Conservation (phyloP, 2,797 vertebrate species). For the Catharus ustulatus region DNA sequence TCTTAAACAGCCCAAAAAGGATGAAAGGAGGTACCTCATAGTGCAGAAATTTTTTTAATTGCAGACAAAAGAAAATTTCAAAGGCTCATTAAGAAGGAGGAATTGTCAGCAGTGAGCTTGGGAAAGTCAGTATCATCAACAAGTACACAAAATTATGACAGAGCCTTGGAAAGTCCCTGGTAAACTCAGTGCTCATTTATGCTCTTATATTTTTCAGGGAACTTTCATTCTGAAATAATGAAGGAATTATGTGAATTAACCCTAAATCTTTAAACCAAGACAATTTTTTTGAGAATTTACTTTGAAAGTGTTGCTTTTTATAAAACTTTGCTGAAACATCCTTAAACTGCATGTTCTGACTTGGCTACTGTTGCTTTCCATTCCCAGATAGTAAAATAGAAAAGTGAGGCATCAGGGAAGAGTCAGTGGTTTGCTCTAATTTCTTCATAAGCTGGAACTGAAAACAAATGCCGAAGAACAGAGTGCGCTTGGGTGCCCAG, state of each 20-base stretch:
- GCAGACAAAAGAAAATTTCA: not conserved
- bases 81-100: not conserved
- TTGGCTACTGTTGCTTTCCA: not conserved
- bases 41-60: not conserved
- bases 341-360: not conserved
- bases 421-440: not conserved
- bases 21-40: not conserved
- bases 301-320: not conserved
- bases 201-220: not conserved
- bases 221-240: conserved; percentile 4
- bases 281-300: not conserved
- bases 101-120: not conserved
- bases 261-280: not conserved
- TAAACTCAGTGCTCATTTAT: not conserved
- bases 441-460: not conserved
- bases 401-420: not conserved
- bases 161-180: conserved; percentile 40
- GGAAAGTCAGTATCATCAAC: not conserved
- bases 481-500: not conserved
- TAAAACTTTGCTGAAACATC: not conserved
- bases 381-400: not conserved
- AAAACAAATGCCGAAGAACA: not conserved
- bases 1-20: not conserved
- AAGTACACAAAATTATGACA: not conserved
- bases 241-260: not conserved